Evolutionary conservation across 1,140 invertebrate genomes (phyloP), one percentile per base, ranked within the genome.

Genomic region (Tetramorium parvispinum): DNA sequence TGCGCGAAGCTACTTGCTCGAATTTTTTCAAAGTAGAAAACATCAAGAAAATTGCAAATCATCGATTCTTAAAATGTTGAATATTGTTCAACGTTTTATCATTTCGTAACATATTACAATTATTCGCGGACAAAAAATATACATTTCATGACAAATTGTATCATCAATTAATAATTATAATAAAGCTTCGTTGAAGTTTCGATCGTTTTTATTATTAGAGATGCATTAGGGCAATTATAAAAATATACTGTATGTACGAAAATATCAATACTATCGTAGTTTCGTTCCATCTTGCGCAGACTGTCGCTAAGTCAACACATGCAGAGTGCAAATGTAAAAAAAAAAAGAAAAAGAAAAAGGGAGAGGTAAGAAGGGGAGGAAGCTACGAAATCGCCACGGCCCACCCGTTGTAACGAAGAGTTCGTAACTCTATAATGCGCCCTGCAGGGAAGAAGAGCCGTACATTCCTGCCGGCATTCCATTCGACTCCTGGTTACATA

Each of bases 401-500:
- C 88, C 90, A 91, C 82, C 88, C 91, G 88, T 91, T 87, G 88
- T 87, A 91, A 89, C 77, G 59, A 85, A 65, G 82, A 89, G 86
- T 90, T 91, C 86, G 91, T 91, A 89, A 91, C 90, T 91, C 76
- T 86, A 89, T 91, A 91, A 91, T 91, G 89, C 89, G 79, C 87
- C 79, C 87, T 88, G 89, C 83, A 79, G 89, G 87, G 87, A 86
- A 78, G 87, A 88, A 85, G 53, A 57, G 66, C 32, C 63, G 61
- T 83, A 89, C 79, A 92, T 90, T 92, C 91, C 90, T 87, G 71
- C 86, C 83, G 81, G 85, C 91, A 85, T 89, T 91, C 90, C 89
- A 83, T 77, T 82, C 79, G 61, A 91, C 85, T 91, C 83, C 89
- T 79, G 88, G 87, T 91, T 87, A 73, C 78, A 78, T 71, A 71